phyloP scores from a whole-genome alignment of 2,113 vertebrate species.

The Thinocorus orbignyianus region DNA sequence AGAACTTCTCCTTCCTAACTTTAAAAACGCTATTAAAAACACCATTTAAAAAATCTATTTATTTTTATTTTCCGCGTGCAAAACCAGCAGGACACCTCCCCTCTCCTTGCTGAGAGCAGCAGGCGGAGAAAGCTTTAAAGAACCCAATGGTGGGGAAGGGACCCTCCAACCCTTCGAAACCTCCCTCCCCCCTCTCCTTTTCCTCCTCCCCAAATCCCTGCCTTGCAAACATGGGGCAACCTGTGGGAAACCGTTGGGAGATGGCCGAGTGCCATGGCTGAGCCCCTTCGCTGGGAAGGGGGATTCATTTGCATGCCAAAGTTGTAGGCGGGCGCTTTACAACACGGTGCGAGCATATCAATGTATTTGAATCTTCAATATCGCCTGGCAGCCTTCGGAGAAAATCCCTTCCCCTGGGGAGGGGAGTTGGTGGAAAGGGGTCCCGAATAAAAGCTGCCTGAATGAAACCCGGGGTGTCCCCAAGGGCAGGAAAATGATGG shows the following conservation, averaged over 20 bases:
- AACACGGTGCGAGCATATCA: neutral
- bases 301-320: slow-evolving; percentile 24
- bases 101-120: neutral
- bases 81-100: neutral
- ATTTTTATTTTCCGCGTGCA: accelerated
- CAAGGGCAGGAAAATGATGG: neutral
- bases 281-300: neutral
- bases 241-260: neutral
- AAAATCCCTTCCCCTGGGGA: neutral
- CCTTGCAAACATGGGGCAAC: neutral
- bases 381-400: neutral
- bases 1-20: neutral
- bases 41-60: neutral
- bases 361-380: neutral
- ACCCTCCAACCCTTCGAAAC: neutral
- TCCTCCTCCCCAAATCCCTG: neutral
- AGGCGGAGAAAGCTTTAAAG: neutral
- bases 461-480: neutral
- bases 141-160: accelerated
- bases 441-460: neutral
- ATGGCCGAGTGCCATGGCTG: neutral
- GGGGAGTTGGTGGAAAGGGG: neutral
- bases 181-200: neutral
- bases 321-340: neutral
- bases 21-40: neutral